These are phyloP conservation scores for Clarias fuscus DNA, from an alignment of 2,797 vertebrate genomes.

Conservation along the genomic window DNA sequence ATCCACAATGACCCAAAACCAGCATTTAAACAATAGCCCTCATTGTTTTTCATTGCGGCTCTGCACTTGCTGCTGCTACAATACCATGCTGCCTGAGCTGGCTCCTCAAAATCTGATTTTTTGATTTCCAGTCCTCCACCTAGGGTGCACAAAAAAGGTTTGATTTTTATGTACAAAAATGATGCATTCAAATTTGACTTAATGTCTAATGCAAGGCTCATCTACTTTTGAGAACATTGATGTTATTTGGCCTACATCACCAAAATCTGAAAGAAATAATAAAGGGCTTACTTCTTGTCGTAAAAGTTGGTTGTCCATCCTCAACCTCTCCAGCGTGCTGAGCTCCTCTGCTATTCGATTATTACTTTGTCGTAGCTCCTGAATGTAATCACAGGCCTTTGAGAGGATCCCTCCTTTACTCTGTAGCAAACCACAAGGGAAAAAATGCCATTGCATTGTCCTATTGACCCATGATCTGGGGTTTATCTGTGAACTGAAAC, in stretches of 20 bases:
- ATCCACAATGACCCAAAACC: slow-evolving; percentile 35
- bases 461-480: background rate
- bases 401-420: slow-evolving; percentile 95
- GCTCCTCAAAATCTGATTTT: slow-evolving; percentile 79
- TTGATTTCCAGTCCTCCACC: slow-evolving; percentile 81
- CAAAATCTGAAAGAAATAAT: background rate
- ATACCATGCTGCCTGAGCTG: slow-evolving; percentile 76
- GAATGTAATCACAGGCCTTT: slow-evolving; percentile 96
- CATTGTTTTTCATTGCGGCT: slow-evolving; percentile 72
- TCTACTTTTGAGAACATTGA: background rate
- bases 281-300: slow-evolving; percentile 81
- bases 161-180: background rate
- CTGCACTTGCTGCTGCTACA: slow-evolving; percentile 72
- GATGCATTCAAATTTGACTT: background rate
- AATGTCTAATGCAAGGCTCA: background rate
- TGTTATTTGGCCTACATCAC: background rate
- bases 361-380: slow-evolving; percentile 91
- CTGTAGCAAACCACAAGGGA: slow-evolving; percentile 60
- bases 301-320: slow-evolving; percentile 90
- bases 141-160: slow-evolving; percentile 51
- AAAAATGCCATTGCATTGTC: background rate
- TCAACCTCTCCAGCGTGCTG: slow-evolving; percentile 82
- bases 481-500: slow-evolving; percentile 5
- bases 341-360: slow-evolving; percentile 85
- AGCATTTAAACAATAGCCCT: slow-evolving; percentile 63